Evolutionary conservation across 2,888 invertebrate genomes (phyloP).

Genomic region (Archips xylosteana): DNA sequence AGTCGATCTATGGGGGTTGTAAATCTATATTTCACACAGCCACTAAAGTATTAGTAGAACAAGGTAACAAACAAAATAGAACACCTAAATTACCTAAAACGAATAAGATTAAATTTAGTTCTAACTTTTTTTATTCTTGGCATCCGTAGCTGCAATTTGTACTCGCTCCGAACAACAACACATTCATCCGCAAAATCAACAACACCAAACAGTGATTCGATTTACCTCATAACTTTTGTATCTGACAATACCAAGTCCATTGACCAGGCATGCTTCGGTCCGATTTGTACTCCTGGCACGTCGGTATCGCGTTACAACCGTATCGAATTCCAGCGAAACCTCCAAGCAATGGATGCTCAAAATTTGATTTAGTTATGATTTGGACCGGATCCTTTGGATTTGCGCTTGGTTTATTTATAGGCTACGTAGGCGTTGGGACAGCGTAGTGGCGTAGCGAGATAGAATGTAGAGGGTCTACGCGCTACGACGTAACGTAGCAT

Average conservation of each 20-base stretch:
- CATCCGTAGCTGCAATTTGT: neutral
- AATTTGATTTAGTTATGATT: constrained; percentile 43
- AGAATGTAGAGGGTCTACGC: constrained; percentile 13
- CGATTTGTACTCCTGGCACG: constrained; percentile 36
- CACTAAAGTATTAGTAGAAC: too few relatives aligned
- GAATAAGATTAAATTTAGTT: too few relatives aligned
- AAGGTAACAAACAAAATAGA: too few relatives aligned
- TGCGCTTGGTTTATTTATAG: constrained; percentile 30
- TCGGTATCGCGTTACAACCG: constrained; percentile 27
- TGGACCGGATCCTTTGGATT: constrained; percentile 30
- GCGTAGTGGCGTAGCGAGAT: constrained; percentile 1
- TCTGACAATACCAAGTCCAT: constrained; percentile 7
- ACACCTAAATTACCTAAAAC: too few relatives aligned
- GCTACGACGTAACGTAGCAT: constrained; percentile 10
- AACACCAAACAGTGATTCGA: constrained; percentile 21
- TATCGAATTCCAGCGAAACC: constrained; percentile 35
- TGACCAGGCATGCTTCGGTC: constrained; percentile 15
- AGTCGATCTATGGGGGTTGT: too few relatives aligned
- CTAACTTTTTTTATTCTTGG: too few relatives aligned
- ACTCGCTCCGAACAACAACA: neutral
- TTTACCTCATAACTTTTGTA: constrained; percentile 36
- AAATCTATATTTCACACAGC: too few relatives aligned
- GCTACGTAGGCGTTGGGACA: neutral
- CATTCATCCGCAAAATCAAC: neutral
- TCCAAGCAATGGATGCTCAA: constrained; percentile 35